phyloP scores from a whole-genome alignment of 2,888 invertebrate genomes.

The Mesorhabditis sp. region DNA sequence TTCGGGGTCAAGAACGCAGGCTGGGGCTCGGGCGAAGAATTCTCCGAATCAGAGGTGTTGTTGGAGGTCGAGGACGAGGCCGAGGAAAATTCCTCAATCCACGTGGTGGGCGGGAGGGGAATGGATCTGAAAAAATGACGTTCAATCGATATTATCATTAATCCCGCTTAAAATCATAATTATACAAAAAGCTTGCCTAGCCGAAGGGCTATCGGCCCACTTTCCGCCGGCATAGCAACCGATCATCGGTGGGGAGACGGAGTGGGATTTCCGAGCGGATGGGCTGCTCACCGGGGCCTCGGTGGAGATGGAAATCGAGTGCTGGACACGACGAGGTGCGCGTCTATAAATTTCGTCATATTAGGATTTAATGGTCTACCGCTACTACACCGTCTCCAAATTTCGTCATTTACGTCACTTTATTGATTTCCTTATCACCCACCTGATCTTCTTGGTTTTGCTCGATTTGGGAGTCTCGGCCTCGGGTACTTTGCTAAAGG shows the following conservation, averaged over 20 bases:
- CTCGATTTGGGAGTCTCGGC: background rate
- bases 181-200: background rate
- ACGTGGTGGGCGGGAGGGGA: slow-evolving; percentile 5
- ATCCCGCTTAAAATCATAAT: no score
- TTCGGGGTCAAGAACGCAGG: background rate
- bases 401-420: no score
- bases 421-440: background rate
- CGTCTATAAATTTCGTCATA: background rate
- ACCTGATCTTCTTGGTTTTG: background rate
- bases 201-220: slow-evolving; percentile 3
- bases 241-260: slow-evolving; percentile 5
- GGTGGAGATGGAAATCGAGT: background rate
- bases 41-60: background rate
- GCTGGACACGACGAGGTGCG: background rate
- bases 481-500: background rate
- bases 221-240: slow-evolving; percentile 3
- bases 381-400: no score
- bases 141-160: background rate
- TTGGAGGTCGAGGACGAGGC: background rate
- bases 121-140: slow-evolving; percentile 1
- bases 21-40: background rate
- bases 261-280: background rate
- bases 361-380: no score
- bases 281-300: background rate
- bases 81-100: background rate